These are phyloP conservation scores for Podiceps cristatus DNA, from an alignment of 2,113 vertebrate genomes.

Conservation along the genomic window DNA sequence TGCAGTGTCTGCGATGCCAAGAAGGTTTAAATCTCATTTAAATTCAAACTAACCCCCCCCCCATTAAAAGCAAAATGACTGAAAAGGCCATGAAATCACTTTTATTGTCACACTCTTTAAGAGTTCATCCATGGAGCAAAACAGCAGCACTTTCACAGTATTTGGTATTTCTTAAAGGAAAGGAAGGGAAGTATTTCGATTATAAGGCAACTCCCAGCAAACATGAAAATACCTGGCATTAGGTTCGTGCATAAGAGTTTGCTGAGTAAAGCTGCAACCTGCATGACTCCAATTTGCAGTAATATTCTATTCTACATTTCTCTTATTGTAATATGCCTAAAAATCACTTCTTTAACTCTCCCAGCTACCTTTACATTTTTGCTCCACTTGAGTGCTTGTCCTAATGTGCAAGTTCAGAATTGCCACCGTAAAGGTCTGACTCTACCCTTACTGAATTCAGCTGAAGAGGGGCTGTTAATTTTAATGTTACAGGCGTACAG, in stretches of 20 bases:
- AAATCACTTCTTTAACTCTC: neutral
- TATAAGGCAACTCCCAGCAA: neutral
- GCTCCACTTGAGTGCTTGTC: neutral
- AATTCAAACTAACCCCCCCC: neutral
- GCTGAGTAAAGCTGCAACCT: neutral
- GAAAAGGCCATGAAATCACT: conserved; percentile 13
- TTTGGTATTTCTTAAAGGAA: neutral
- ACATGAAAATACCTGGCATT: neutral
- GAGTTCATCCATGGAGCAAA: conserved; percentile 13
- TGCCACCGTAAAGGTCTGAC: neutral
- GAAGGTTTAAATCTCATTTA: conserved; percentile 23
- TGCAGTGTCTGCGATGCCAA: conserved; percentile 23
- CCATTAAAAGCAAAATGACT: conserved; percentile 23
- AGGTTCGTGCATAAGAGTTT: accelerated
- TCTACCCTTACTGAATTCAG: neutral
- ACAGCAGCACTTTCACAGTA: neutral
- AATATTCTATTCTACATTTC: neutral
- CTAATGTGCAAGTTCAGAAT: neutral
- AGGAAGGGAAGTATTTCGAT: neutral
- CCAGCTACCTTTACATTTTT: neutral
- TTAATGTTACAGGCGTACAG: neutral
- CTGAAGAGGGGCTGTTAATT: neutral
- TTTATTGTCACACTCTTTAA: neutral
- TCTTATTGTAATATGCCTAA: neutral
- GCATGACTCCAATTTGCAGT: neutral